A percentile compares a stretch with the other conserved stretches of the same genome.
phyloP scores from a whole-genome alignment of 2,113 vertebrate species.

The Solea senegalensis region DNA sequence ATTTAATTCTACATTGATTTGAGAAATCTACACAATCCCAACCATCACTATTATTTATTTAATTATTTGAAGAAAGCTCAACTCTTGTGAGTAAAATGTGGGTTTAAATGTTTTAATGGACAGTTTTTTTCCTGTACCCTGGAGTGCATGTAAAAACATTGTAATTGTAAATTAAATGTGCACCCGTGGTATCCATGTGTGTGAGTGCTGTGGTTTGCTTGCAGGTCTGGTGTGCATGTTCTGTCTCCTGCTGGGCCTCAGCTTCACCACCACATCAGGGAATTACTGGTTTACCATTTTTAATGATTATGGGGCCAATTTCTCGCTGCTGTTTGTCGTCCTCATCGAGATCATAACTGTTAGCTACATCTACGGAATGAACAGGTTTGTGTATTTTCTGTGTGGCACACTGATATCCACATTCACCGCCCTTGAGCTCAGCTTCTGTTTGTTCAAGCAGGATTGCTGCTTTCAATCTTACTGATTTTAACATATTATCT shows the following conservation, averaged over 20 bases:
- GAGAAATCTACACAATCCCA: no score
- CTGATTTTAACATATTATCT: not conserved
- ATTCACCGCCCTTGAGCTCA: not conserved
- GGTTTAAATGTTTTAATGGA: no score
- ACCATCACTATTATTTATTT: no score
- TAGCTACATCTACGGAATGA: constrained; percentile 91
- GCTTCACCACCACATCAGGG: constrained; percentile 89
- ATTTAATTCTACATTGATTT: no score
- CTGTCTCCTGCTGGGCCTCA: constrained; percentile 84
- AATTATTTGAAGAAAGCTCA: no score
- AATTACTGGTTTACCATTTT: constrained; percentile 97
- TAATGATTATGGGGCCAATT: constrained; percentile 89
- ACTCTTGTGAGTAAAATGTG: no score
- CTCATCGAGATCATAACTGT: constrained; percentile 87
- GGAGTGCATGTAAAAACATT: not conserved
- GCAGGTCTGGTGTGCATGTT: constrained; percentile 87
- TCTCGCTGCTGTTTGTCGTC: constrained; percentile 91
- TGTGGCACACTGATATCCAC: not conserved
- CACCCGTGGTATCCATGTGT: no score
- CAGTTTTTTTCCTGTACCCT: no score
- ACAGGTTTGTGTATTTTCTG: constrained; percentile 76
- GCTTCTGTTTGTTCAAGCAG: not conserved
- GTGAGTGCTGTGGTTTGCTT: not conserved
- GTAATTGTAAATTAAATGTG: not conserved
- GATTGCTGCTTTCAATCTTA: no score